Evolutionary conservation across 2,113 vertebrate genomes (phyloP).

Genomic region (Garra rufa): DNA sequence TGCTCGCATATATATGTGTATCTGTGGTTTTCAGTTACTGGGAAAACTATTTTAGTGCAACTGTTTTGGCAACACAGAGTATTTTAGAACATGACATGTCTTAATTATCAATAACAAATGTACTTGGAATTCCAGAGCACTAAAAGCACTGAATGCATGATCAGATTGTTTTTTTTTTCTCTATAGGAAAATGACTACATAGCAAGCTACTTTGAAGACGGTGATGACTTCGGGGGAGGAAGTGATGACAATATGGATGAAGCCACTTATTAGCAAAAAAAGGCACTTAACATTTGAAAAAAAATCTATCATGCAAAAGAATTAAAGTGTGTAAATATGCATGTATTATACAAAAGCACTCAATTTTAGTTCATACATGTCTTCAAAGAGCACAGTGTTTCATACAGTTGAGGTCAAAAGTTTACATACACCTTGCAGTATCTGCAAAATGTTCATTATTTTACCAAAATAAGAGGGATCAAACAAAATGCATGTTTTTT

Average conservation of each 20-base stretch:
- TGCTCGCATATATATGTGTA: background rate
- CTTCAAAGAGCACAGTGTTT: background rate
- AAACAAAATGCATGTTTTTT: too few relatives aligned
- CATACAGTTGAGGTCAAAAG: background rate
- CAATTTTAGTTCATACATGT: background rate
- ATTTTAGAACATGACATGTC: background rate
- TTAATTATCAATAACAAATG: background rate
- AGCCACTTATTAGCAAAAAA: constrained; percentile 78
- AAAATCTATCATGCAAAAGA: background rate
- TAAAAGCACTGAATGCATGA: background rate
- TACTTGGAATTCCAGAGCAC: background rate
- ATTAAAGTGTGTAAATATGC: background rate
- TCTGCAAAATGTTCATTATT: too few relatives aligned
- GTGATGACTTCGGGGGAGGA: constrained; percentile 81
- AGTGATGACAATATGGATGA: constrained; percentile 91
- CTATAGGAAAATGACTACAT: constrained; percentile 89
- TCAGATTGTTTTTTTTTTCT: background rate
- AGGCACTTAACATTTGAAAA: background rate
- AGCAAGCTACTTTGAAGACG: constrained; percentile 88
- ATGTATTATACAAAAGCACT: background rate
- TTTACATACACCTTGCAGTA: too few relatives aligned
- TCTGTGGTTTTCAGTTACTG: background rate
- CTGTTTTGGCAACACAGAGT: background rate
- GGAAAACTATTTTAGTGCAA: background rate
- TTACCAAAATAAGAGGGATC: too few relatives aligned